Base-by-base conservation (phyloP, 2,888 invertebrate genomes). In the Noctua fimbriata region DNA sequence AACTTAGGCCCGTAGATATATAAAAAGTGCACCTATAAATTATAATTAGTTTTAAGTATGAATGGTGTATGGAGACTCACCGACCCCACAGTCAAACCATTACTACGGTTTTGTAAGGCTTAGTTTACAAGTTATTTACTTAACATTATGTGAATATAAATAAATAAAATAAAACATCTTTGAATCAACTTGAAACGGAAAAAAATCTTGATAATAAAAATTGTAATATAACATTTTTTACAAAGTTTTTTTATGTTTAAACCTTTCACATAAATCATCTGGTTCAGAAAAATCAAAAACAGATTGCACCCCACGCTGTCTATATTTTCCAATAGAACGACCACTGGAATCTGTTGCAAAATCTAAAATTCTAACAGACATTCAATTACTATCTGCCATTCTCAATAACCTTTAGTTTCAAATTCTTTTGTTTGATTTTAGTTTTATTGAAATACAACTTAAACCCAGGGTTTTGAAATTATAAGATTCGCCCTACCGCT, bases 341-440 rank as follows among this genome's bases (percentile, higher is more conserved):
- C 2, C 41, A 41, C 24, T 70, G n/a, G 18, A 70, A 73, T 41
- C 7, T 41, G 58, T 63, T 49, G 16, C 36, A 72, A 76, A 67
- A 70, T 47, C 18, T 41, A 49, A 79, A 52, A 70, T 80, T 41
- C n/a, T 44, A 67, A 66, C 41, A 63, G 60, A 70, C 28, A 76
- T 81, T 55, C 47, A 58, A 74, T 85, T 77, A 77, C 66, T 58
- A 44, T 32, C 44, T 74, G 85, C 58, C 78, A 69, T 7, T 73
- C 28, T 60, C 49, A 78, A 76, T 82, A 63, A 36, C 71, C n/a
- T 58, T 47, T 65, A 36, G 28, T 73, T 78, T 32, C 44, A 71
- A 60, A 73, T 71, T 67, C 6, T 73, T 66, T 72, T 67, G 6
- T 41, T 36, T n/a, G 21, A 66, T 47, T 49, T 71, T 28, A 80